These are phyloP conservation scores for Diprion similis DNA, from an alignment of 1,140 invertebrate species.

Conservation along the genomic window DNA sequence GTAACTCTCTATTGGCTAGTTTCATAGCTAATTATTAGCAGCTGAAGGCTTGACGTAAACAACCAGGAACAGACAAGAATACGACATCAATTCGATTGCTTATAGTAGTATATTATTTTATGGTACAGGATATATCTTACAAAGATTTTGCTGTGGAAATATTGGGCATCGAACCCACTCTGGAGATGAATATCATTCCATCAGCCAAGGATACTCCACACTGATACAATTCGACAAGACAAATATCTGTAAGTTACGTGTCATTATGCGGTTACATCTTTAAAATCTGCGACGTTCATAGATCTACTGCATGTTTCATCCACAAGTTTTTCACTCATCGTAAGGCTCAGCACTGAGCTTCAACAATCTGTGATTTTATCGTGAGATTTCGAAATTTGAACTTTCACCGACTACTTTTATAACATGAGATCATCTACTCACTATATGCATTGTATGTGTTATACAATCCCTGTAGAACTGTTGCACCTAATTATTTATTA, in stretches of 20 bases:
- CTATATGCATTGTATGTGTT: not conserved
- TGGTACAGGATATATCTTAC: slow-evolving; percentile 57
- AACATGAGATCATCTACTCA: slow-evolving; percentile 10
- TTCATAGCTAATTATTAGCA: not conserved
- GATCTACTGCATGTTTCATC: too few relatives aligned
- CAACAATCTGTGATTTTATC: not conserved
- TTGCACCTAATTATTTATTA: not conserved
- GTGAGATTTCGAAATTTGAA: not conserved
- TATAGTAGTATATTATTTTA: slow-evolving; percentile 54
- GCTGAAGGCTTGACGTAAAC: not conserved
- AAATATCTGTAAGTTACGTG: too few relatives aligned
- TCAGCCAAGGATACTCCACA: not conserved
- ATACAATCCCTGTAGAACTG: not conserved
- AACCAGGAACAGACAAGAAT: slow-evolving; percentile 23
- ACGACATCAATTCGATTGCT: slow-evolving; percentile 38
- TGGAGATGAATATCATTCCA: not conserved
- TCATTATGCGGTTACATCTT: not conserved
- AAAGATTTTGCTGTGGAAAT: slow-evolving; percentile 49
- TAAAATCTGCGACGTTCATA: not conserved
- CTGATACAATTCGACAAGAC: too few relatives aligned
- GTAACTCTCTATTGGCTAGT: not conserved
- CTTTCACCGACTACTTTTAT: not conserved
- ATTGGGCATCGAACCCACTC: slow-evolving; percentile 39
- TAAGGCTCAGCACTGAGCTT: too few relatives aligned
- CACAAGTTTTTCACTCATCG: too few relatives aligned